Base-by-base conservation (phyloP, 2,797 vertebrate genomes). In the Sciurus vulgaris region DNA sequence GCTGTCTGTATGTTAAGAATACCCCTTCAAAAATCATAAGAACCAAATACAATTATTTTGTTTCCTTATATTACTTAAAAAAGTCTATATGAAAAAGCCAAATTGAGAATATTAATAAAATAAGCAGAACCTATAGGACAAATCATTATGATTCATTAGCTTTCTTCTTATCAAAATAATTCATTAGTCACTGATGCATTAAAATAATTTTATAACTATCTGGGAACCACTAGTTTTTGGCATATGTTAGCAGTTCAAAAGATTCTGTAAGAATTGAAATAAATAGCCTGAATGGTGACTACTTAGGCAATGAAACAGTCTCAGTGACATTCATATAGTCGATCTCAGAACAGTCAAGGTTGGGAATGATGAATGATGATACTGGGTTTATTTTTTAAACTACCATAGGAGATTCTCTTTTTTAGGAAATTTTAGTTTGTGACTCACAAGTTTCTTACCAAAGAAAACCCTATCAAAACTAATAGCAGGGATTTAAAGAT, bases 381-480 rank as follows among this genome's bases (percentile, higher is more conserved):
- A 51, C 26, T 44, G 41, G 67, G 49, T 86, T 24, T 35, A 26
- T 67, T 73, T 77, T 77, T 85, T 44, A 92, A 93, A 61, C 44
- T n/a, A 89, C n/a, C 35, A 73, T 8, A 69, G n/a, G 14, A 67
- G 47, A 69, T 20, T 51, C 14, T 92, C 12, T 73, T 56, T 76
- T 89, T 88, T 20, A 67, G 65, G 47, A 92, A 59, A 51, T 67
- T 78, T 92, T 26, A 89, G 38, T 65, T 83, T 70, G 47, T 87
- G 61, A 83, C 65, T 56, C 77, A 87, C 24, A 77, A 74, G 72
- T 83, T 87, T 92, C 56, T 79, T 38, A 78, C 41, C 38, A 85
- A 92, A 91, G 28, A 63, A 95, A 91, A 67, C 28, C 76, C 33
- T 74, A 84, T 73, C 83, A 73, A 84, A 93, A 83, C 28, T 47